Evolutionary conservation across 1,140 invertebrate species (phyloP), one percentile per base, ranked within the genome.

Genomic region (Neuroterus valhalla): DNA sequence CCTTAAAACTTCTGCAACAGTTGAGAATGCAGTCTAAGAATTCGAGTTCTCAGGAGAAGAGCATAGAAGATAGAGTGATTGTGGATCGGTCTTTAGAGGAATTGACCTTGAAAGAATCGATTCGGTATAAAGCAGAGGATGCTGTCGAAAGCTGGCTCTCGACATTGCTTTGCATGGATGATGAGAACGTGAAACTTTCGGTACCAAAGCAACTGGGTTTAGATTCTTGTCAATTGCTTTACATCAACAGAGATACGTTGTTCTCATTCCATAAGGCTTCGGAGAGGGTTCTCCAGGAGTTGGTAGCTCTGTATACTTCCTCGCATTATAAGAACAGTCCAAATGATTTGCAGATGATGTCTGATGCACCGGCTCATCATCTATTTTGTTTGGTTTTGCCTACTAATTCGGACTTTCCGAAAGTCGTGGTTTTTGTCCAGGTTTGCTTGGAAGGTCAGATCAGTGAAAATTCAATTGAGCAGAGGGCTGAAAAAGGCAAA

Each of bases 291-390:
- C 91, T 99, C 4, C 97, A 99, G 84, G 91, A 96, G 81, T 83
- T 99, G 0, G 96, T 99, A 73, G 93, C 96, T 44, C 93, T 99
- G 6, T 99, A 98, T 88, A 98, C 99, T 0, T 94, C 98, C 0
- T 99, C 98, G 14, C 98, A 99, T 92, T 99, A 99, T 87, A 99
- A 98, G 93, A 99, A 99, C 90, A 97, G 95, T 71, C 99, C 99
- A 1, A 99, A 99, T 92, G 99, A 99, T 91, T 91, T 99, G 11
- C 98, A 99, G 92, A 95, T 99, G 93, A 93, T 99, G 90, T 98
- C 98, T 12, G 99, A 99, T 92, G 98, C 98, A 12, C 98, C 98
- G 0, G 98, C 97, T 3, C 98, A 99, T 91, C 96, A 99, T 89
- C 87, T 99, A 21, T 99, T 99, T 91, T 98, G 97, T 84, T 90